These are phyloP conservation scores for Plectrocnemia conspersa DNA, from an alignment of 1,140 invertebrate genomes.

Conservation along the genomic window DNA sequence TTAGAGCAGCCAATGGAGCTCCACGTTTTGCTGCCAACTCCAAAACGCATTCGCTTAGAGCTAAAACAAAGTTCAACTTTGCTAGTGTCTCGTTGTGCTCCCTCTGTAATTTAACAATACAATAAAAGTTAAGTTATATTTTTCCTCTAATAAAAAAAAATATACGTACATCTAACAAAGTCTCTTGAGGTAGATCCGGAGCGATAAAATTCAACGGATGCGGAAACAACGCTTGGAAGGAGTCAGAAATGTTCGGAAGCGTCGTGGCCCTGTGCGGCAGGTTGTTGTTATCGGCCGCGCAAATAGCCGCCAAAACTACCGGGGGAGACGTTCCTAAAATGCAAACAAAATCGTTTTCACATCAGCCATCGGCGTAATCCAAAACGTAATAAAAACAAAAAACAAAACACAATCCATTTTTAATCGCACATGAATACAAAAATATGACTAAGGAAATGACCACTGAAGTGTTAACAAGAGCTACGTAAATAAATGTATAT, in stretches of 20 bases:
- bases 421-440: too few species aligned
- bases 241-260: slow-evolving; percentile 51
- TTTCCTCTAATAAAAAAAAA: slow-evolving; percentile 2
- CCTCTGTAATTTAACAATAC: slow-evolving; percentile 50
- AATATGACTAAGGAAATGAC: too few species aligned
- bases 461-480: too few species aligned
- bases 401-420: too few species aligned
- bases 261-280: slow-evolving; percentile 65
- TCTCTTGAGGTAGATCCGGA: slow-evolving; percentile 92
- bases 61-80: slow-evolving; percentile 89
- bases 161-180: slow-evolving; percentile 75
- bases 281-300: slow-evolving; percentile 54
- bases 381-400: not conserved
- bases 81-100: slow-evolving; percentile 92
- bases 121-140: slow-evolving; percentile 5
- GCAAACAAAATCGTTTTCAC: not conserved
- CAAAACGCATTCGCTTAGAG: slow-evolving; percentile 84
- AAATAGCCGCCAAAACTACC: slow-evolving; percentile 54
- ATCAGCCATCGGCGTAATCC: not conserved
- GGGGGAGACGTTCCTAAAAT: slow-evolving; percentile 64
- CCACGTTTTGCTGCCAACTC: slow-evolving; percentile 75
- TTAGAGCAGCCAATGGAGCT: slow-evolving; percentile 62
- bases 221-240: slow-evolving; percentile 45
- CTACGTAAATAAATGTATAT: too few species aligned
- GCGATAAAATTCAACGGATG: slow-evolving; percentile 76